phyloP scores from a whole-genome alignment of 2,797 vertebrate species.

The Tympanoctomys barrerae region DNA sequence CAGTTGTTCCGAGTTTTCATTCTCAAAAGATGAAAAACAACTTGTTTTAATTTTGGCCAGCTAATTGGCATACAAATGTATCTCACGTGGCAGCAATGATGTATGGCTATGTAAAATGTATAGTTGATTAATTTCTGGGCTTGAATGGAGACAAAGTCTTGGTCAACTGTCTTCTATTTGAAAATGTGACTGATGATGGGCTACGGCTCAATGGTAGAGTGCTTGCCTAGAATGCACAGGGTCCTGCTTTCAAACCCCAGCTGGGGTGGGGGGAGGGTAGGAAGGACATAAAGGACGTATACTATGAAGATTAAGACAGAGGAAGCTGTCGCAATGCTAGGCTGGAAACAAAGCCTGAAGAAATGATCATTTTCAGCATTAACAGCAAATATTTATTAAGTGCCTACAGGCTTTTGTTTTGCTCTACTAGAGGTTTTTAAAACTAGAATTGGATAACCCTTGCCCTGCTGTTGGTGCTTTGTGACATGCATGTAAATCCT shows the following conservation, averaged over 20 bases:
- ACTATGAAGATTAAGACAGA: not conserved
- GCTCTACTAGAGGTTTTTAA: not conserved
- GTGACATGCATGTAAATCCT: not conserved
- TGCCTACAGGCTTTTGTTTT: not conserved
- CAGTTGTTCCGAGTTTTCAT: conserved; percentile 38
- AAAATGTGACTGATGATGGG: not conserved
- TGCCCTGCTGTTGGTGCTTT: not conserved
- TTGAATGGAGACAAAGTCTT: not conserved
- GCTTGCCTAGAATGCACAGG: not conserved
- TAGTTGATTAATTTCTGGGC: conserved; percentile 26
- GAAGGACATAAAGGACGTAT: not conserved
- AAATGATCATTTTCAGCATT: not conserved
- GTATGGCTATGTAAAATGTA: not conserved
- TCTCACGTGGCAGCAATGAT: not conserved
- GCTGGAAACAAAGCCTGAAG: not conserved
- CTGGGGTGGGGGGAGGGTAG: too few species aligned
- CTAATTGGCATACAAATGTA: conserved; percentile 40
- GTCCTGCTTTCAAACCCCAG: not conserved
- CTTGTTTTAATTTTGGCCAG: conserved; percentile 20
- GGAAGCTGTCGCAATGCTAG: conserved; percentile 27
- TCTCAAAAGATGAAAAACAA: conserved; percentile 63
- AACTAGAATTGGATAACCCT: not conserved
- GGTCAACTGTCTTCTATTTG: not conserved
- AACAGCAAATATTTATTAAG: conserved; percentile 6
- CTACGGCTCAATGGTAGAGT: not conserved